Evolutionary conservation across 2,888 invertebrate species (phyloP).

Genomic region (Chaetogeoica ovagalla): DNA sequence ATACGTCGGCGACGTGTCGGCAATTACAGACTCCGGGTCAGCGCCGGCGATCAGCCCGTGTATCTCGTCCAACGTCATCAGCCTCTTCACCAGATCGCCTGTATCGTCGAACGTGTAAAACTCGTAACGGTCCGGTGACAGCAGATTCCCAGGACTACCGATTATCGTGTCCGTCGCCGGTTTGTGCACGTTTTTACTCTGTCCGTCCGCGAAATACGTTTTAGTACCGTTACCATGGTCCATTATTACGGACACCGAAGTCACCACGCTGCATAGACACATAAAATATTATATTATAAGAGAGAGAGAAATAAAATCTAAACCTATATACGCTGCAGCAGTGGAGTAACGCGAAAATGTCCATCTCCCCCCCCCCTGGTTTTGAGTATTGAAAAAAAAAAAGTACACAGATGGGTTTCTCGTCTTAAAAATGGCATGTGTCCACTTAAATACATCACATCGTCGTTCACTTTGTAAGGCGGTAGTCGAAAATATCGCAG

Average conservation of each 20-base stretch:
- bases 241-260: slow-evolving; percentile 68
- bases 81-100: slow-evolving; percentile 77
- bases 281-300: background rate
- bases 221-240: slow-evolving; percentile 64
- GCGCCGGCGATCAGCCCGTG: slow-evolving; percentile 83
- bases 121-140: slow-evolving; percentile 82
- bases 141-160: slow-evolving; percentile 73
- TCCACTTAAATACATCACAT: no score
- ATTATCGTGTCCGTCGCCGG: slow-evolving; percentile 56
- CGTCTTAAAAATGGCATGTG: no score
- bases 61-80: slow-evolving; percentile 84
- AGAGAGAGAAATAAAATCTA: no score
- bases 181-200: slow-evolving; percentile 65
- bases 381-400: no score
- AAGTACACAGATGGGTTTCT: no score
- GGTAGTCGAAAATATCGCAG: no score
- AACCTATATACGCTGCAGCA: background rate
- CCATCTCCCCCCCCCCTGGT: no score
- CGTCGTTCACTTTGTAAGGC: no score
- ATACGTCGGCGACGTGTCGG: slow-evolving; percentile 59
- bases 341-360: no score
- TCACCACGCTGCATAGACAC: slow-evolving; percentile 63
- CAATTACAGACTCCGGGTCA: slow-evolving; percentile 61
- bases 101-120: slow-evolving; percentile 85
- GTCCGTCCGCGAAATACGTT: slow-evolving; percentile 70